These are phyloP conservation scores for Nudaria mundana DNA, from an alignment of 2,888 invertebrate genomes.

Conservation along the genomic window DNA sequence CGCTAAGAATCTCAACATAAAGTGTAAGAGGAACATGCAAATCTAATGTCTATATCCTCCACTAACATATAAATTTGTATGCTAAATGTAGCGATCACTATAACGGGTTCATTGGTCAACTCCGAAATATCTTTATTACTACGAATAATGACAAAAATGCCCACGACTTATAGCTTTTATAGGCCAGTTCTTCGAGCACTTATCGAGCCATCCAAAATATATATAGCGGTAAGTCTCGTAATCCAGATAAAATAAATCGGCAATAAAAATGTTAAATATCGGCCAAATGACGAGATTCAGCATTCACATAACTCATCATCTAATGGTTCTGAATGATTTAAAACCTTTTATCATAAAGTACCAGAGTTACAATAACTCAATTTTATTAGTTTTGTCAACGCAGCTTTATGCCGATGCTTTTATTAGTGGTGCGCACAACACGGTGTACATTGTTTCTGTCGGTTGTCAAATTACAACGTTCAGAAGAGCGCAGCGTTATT, in stretches of 20 bases:
- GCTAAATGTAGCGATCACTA: slow-evolving; percentile 76
- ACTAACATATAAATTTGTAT: slow-evolving; percentile 70
- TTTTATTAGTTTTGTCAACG: slow-evolving; percentile 78
- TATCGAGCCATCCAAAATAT: slow-evolving; percentile 58
- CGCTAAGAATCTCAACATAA: slow-evolving; percentile 47
- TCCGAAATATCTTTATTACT: slow-evolving; percentile 72
- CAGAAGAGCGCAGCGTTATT: slow-evolving; percentile 39
- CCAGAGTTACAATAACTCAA: slow-evolving; percentile 76
- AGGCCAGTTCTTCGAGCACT: slow-evolving; percentile 46
- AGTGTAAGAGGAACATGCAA: slow-evolving; percentile 68
- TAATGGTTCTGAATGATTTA: slow-evolving; percentile 79
- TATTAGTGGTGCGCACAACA: slow-evolving; percentile 58
- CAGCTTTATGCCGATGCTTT: slow-evolving; percentile 68
- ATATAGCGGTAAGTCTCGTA: slow-evolving; percentile 64
- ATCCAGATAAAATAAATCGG: slow-evolving; percentile 70
- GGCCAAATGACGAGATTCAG: slow-evolving; percentile 72
- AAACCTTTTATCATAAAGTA: slow-evolving; percentile 79
- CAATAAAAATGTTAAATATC: slow-evolving; percentile 78
- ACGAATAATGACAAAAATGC: slow-evolving; percentile 65
- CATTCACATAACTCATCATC: slow-evolving; percentile 76
- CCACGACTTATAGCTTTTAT: slow-evolving; percentile 44
- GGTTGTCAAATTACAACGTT: slow-evolving; percentile 60
- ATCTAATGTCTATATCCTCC: slow-evolving; percentile 67
- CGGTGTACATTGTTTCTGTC: slow-evolving; percentile 53
- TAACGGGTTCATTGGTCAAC: slow-evolving; percentile 75